Conservation (phyloP, 2,888 invertebrate species). For the Muscina levida region DNA sequence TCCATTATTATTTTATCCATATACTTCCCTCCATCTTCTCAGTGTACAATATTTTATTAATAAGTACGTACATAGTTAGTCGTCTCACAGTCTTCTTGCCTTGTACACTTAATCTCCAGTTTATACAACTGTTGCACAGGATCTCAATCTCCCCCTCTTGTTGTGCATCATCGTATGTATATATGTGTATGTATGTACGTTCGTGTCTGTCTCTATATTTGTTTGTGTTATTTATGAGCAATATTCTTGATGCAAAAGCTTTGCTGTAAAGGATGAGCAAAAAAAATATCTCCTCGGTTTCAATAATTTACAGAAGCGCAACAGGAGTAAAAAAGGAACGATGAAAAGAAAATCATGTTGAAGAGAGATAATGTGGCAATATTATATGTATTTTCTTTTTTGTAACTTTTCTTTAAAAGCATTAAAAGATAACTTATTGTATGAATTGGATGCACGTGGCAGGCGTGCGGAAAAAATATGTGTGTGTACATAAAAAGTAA, state of each 20-base stretch:
- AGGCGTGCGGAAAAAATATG: background rate
- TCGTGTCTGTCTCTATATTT: too few relatives aligned
- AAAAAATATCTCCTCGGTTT: constrained; percentile 42
- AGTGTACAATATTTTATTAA: constrained; percentile 8
- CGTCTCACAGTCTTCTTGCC: background rate
- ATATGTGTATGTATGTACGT: background rate
- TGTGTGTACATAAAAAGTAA: background rate
- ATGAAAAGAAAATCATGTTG: background rate
- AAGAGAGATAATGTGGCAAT: too few relatives aligned
- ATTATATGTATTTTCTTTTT: background rate
- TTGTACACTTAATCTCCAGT: background rate
- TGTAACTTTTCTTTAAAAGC: constrained; percentile 20
- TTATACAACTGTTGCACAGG: constrained; percentile 58
- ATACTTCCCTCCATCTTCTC: background rate
- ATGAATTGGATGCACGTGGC: background rate
- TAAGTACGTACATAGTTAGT: too few relatives aligned
- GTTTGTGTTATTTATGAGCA: constrained; percentile 43
- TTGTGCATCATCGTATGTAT: too few relatives aligned
- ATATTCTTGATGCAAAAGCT: constrained; percentile 25
- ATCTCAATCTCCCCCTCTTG: too few relatives aligned
- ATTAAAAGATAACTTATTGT: constrained; percentile 40
- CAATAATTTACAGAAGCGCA: constrained; percentile 38
- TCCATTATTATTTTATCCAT: too few relatives aligned
- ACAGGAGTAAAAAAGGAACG: constrained; percentile 4
- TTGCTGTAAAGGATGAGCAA: constrained; percentile 18